phyloP scores from a whole-genome alignment of 2,888 invertebrate species.

The Yponomeuta plumbellus region DNA sequence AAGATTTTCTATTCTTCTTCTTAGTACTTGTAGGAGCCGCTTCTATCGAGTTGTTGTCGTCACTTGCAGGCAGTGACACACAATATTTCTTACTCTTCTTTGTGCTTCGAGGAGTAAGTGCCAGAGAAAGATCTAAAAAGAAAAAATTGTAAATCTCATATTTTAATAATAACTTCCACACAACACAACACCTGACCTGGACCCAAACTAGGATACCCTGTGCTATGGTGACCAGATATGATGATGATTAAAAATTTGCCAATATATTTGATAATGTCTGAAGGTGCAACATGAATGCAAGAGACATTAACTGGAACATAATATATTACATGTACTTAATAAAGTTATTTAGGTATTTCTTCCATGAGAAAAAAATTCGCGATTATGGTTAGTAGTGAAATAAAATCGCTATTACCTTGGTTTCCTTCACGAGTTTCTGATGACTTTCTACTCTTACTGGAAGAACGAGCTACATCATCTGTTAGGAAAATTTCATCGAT shows the following conservation, averaged over 20 bases:
- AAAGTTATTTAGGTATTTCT: no score
- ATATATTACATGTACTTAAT: no score
- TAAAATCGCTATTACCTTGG: background rate
- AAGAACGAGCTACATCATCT: background rate
- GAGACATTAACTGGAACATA: no score
- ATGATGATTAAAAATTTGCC: no score
- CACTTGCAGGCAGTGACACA: background rate
- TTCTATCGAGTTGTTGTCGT: background rate
- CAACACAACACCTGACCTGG: no score
- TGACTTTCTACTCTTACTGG: slow-evolving; percentile 22
- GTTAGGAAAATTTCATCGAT: background rate
- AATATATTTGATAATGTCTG: no score
- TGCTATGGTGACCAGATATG: no score
- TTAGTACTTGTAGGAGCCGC: slow-evolving; percentile 13
- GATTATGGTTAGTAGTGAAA: no score
- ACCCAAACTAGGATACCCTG: no score
- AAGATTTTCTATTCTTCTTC: slow-evolving; percentile 23
- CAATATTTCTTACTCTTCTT: slow-evolving; percentile 18
- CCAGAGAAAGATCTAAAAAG: slow-evolving; percentile 9
- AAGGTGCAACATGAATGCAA: no score
- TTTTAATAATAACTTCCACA: no score
- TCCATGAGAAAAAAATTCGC: no score
- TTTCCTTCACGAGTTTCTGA: background rate
- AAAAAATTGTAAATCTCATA: background rate
- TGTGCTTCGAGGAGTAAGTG: slow-evolving; percentile 25